Conservation (phyloP, 2,113 vertebrate species). For the Leucopsar rothschildi region DNA sequence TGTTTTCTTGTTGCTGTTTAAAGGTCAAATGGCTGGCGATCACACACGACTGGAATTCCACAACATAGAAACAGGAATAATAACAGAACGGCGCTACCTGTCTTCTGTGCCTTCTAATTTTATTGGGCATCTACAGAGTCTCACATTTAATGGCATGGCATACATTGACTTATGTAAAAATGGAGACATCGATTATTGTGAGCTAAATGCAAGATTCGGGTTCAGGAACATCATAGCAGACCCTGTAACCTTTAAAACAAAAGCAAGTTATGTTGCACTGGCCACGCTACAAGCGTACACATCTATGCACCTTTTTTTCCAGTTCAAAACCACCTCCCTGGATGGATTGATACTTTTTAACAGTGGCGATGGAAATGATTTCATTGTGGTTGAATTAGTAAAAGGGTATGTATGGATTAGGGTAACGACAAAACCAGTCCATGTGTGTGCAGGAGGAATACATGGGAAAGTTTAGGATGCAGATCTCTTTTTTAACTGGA, state of each 20-base stretch:
- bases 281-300: slow-evolving; percentile 95
- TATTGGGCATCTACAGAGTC: slow-evolving; percentile 96
- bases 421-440: not conserved
- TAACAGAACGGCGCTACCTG: slow-evolving; percentile 93
- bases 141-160: slow-evolving; percentile 96
- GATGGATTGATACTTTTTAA: slow-evolving; percentile 97
- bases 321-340: slow-evolving; percentile 97
- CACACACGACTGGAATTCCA: slow-evolving; percentile 98
- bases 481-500: not conserved
- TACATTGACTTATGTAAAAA: slow-evolving; percentile 99
- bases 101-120: slow-evolving; percentile 95
- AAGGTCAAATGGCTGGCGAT: slow-evolving; percentile 97
- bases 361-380: slow-evolving; percentile 97
- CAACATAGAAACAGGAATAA: slow-evolving; percentile 98
- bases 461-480: not conserved
- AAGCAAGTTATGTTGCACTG: slow-evolving; percentile 93
- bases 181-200: slow-evolving; percentile 97
- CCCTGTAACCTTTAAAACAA: slow-evolving; percentile 97
- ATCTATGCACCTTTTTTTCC: slow-evolving; percentile 99
- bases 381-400: slow-evolving; percentile 97
- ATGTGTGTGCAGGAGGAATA: not conserved
- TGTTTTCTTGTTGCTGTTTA: slow-evolving; percentile 37
- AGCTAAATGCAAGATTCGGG: slow-evolving; percentile 96
- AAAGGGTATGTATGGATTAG: slow-evolving; percentile 86
- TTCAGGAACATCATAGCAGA: slow-evolving; percentile 98